Conservation (phyloP, 2,888 invertebrate species). For the Diarsia rubi region DNA sequence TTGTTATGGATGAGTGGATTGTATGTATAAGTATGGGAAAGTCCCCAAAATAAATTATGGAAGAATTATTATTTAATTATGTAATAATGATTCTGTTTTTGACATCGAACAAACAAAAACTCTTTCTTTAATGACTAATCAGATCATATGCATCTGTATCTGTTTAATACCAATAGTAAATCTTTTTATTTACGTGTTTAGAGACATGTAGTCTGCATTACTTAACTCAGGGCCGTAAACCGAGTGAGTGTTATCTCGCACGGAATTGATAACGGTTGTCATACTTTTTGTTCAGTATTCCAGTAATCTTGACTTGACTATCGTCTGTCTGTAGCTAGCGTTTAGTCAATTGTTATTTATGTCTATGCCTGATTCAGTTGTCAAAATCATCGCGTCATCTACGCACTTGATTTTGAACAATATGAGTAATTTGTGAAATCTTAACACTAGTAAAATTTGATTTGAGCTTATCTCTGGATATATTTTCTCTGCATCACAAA, state of each 20-base stretch:
- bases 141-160: constrained; percentile 12
- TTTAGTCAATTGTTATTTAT: constrained; percentile 16
- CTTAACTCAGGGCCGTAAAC: constrained; percentile 16
- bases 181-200: constrained; percentile 46
- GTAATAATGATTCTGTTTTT: background rate
- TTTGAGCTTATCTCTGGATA: background rate
- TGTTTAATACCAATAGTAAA: constrained; percentile 14
- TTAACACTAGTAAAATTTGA: background rate
- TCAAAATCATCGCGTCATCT: background rate
- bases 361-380: constrained; percentile 3
- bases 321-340: constrained; percentile 9
- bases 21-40: background rate
- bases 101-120: background rate
- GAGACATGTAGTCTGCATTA: constrained; percentile 52
- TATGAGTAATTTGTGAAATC: constrained; percentile 6
- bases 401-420: background rate
- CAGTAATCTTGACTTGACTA: constrained; percentile 5
- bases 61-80: background rate
- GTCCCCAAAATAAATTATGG: background rate
- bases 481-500: background rate
- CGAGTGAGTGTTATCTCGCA: constrained; percentile 47
- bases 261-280: constrained; percentile 47
- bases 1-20: background rate
- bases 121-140: constrained; percentile 5
- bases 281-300: constrained; percentile 31